Evolutionary conservation across 2,888 invertebrate species (phyloP).

Genomic region (Helicoverpa assulta): DNA sequence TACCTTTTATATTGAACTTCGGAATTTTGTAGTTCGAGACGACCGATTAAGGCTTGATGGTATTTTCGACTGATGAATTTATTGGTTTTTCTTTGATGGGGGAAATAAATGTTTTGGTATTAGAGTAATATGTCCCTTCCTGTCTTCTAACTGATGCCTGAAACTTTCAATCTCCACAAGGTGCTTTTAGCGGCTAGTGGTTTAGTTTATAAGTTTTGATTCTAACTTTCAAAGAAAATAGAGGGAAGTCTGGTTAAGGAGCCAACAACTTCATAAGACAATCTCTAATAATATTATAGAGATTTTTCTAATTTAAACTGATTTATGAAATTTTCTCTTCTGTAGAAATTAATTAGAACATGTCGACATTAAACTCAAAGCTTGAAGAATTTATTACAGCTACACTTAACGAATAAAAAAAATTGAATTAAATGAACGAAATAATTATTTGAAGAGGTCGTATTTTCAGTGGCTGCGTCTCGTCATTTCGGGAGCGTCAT

Average conservation of each 20-base stretch:
- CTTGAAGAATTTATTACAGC: neutral
- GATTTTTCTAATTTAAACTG: too few species aligned
- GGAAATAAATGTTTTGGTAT: neutral
- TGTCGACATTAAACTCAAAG: neutral
- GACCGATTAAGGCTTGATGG: slow-evolving; percentile 47
- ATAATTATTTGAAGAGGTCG: slow-evolving; percentile 24
- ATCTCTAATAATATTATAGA: too few species aligned
- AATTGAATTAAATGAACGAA: slow-evolving; percentile 17
- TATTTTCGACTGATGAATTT: slow-evolving; percentile 35
- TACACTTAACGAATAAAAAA: neutral
- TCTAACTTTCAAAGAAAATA: too few species aligned
- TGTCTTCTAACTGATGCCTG: too few species aligned
- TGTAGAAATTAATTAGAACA: neutral
- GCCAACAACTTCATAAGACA: too few species aligned
- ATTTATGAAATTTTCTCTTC: too few species aligned
- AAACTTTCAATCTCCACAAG: too few species aligned
- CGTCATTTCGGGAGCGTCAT: slow-evolving; percentile 33
- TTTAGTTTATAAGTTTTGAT: too few species aligned
- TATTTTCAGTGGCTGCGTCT: slow-evolving; percentile 15
- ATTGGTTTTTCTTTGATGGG: slow-evolving; percentile 21
- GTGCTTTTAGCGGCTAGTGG: too few species aligned
- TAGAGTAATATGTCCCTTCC: neutral
- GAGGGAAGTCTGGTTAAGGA: too few species aligned
- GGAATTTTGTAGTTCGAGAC: slow-evolving; percentile 47
- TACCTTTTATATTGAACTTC: slow-evolving; percentile 52